Percentiles rank a stretch among this genome's conserved stretches.
Conservation (phyloP, 2,888 invertebrate genomes). For the Sericinus montela region DNA sequence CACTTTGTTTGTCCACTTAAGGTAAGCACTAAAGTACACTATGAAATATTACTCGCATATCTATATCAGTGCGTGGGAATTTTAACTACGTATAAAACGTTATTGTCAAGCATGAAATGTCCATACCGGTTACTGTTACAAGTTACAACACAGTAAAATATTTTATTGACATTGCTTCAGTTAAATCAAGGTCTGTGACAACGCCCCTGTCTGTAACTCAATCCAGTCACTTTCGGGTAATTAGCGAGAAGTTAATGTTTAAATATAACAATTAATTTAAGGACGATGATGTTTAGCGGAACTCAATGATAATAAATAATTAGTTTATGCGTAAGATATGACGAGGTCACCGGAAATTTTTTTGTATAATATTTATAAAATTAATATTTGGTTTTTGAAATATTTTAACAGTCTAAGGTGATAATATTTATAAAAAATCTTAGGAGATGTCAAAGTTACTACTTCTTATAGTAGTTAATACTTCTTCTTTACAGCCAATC, state of each 20-base stretch:
- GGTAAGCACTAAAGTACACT: constrained; percentile 3
- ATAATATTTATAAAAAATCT: too few relatives aligned
- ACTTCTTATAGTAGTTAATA: too few relatives aligned
- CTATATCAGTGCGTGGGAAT: constrained; percentile 17
- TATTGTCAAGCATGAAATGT: constrained; percentile 3
- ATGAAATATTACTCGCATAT: constrained; percentile 11
- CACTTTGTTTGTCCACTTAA: constrained; percentile 3
- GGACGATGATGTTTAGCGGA: constrained; percentile 18
- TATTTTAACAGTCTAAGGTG: too few relatives aligned
- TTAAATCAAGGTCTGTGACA: constrained; percentile 46
- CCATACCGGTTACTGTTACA: constrained; percentile 24
- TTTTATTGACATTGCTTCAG: constrained; percentile 42
- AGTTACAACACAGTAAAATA: constrained; percentile 37
- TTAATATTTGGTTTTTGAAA: too few relatives aligned
- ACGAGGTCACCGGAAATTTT: constrained; percentile 11
- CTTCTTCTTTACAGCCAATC: too few relatives aligned
- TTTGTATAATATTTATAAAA: constrained; percentile 2
- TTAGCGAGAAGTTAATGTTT: constrained; percentile 35
- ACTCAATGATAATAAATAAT: constrained; percentile 1
- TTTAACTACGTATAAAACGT: constrained; percentile 1
- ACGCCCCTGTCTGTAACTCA: constrained; percentile 31
- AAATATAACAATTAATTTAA: constrained; percentile 15
- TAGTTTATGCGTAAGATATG: background rate
- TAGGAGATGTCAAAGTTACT: too few relatives aligned
- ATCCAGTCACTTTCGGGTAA: constrained; percentile 46